phyloP scores from a whole-genome alignment of 1,140 invertebrate genomes.

The Heliconius melpomene region DNA sequence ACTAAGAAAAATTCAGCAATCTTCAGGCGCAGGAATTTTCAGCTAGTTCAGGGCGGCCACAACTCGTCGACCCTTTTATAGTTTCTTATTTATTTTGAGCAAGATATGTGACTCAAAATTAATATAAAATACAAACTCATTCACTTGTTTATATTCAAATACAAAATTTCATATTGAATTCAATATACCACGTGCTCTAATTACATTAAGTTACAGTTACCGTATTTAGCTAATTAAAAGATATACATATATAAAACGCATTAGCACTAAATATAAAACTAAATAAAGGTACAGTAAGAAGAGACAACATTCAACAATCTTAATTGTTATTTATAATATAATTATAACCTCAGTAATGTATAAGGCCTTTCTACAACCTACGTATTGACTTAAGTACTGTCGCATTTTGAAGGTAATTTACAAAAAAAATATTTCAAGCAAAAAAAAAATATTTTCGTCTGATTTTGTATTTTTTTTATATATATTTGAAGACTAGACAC shows the following conservation, averaged over 20 bases:
- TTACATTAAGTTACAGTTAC: background rate
- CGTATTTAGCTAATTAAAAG: slow-evolving; percentile 1
- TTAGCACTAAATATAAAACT: slow-evolving; percentile 29
- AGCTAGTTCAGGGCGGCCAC: too few species aligned
- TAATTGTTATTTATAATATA: slow-evolving; percentile 32
- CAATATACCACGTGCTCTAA: background rate
- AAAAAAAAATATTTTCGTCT: background rate
- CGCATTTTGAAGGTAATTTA: background rate
- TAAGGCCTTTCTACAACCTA: slow-evolving; percentile 38
- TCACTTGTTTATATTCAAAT: background rate
- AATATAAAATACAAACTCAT: background rate
- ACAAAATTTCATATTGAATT: background rate
- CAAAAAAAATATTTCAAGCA: background rate
- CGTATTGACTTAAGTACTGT: slow-evolving; percentile 34
- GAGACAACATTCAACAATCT: slow-evolving; percentile 39
- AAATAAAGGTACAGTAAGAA: slow-evolving; percentile 35
- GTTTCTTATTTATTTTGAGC: background rate
- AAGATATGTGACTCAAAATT: background rate
- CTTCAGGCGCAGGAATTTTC: too few species aligned
- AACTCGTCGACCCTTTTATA: background rate
- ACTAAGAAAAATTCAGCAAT: too few species aligned
- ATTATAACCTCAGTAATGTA: slow-evolving; percentile 24
- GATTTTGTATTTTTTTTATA: background rate
- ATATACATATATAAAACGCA: background rate
- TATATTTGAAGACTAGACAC: slow-evolving; percentile 7